These are phyloP conservation scores for Pao palembangensis DNA, from an alignment of 2,113 vertebrate species.

Conservation along the genomic window DNA sequence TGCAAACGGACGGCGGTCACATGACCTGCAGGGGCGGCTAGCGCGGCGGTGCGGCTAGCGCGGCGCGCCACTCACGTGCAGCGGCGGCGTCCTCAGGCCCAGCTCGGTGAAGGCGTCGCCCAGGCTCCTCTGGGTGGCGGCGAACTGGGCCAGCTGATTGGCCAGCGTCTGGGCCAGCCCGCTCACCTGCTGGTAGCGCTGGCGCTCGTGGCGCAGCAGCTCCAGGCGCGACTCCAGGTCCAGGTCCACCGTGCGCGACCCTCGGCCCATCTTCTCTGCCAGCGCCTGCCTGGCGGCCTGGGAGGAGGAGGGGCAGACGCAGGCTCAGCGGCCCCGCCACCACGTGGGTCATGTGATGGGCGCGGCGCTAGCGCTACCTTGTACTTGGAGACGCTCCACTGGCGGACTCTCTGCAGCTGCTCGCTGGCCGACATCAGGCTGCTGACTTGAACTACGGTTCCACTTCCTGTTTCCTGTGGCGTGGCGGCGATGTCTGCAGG, in stretches of 20 bases:
- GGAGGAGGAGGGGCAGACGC: background rate
- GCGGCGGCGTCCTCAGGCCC: constrained; percentile 84
- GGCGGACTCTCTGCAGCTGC: constrained; percentile 85
- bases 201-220: constrained; percentile 84
- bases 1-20: constrained; percentile 37
- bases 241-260: constrained; percentile 87
- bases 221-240: constrained; percentile 88
- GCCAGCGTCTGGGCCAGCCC: constrained; percentile 81
- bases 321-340: background rate
- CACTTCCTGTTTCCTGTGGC: background rate
- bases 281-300: constrained; percentile 87
- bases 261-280: constrained; percentile 83
- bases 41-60: too few species aligned
- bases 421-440: constrained; percentile 71
- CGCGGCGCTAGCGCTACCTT: constrained; percentile 71
- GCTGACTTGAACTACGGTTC: constrained; percentile 37
- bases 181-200: constrained; percentile 83
- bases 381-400: constrained; percentile 88
- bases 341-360: background rate
- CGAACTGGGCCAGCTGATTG: constrained; percentile 81
- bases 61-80: constrained; percentile 73
- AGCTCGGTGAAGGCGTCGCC: constrained; percentile 86
- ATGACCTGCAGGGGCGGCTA: too few species aligned
- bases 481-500: constrained; percentile 8
- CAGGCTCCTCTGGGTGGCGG: constrained; percentile 85